Evolutionary conservation across 2,113 vertebrate genomes (phyloP).

Genomic region (Syngnathoides biaculeatus): DNA sequence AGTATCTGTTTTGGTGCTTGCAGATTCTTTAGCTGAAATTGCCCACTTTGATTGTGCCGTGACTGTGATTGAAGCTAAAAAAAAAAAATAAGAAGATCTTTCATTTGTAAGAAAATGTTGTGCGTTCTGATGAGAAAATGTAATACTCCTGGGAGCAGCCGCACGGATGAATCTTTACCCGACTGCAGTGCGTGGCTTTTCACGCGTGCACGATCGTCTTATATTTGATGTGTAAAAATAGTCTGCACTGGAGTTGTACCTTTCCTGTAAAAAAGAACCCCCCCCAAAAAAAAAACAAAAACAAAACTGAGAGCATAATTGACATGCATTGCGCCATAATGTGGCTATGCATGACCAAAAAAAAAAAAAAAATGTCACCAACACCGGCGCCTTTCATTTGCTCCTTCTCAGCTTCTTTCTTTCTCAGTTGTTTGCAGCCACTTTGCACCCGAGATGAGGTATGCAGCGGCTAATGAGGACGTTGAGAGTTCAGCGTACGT

Average conservation of each 20-base stretch:
- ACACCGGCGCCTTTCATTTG: conserved; percentile 1
- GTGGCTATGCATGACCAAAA: conserved; percentile 10
- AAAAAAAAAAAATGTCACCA: background rate
- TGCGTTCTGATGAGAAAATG: conserved; percentile 45
- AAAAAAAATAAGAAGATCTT: conserved; percentile 17
- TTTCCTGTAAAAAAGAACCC: conserved; percentile 8
- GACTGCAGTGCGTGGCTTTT: conserved; percentile 31
- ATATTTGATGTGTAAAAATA: conserved; percentile 33
- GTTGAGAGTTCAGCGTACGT: conserved; percentile 13
- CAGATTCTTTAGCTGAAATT: conserved; percentile 45
- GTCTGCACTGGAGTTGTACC: conserved; percentile 7
- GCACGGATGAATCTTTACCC: conserved; percentile 39
- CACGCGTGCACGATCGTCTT: conserved; percentile 8
- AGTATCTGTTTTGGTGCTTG: conserved; percentile 38
- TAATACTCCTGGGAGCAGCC: conserved; percentile 36
- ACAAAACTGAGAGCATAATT: conserved; percentile 1
- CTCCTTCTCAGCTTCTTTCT: conserved; percentile 9
- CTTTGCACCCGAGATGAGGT: conserved; percentile 7
- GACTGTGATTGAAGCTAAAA: conserved; percentile 40
- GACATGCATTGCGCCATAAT: conserved; percentile 4
- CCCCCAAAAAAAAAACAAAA: too few relatives aligned
- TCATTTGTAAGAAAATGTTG: conserved; percentile 35
- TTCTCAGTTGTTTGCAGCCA: conserved; percentile 13
- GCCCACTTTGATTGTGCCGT: conserved; percentile 23
- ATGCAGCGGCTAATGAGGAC: conserved; percentile 6